Base-by-base conservation (phyloP, 2,888 invertebrate species). In the Aromia moschata region DNA sequence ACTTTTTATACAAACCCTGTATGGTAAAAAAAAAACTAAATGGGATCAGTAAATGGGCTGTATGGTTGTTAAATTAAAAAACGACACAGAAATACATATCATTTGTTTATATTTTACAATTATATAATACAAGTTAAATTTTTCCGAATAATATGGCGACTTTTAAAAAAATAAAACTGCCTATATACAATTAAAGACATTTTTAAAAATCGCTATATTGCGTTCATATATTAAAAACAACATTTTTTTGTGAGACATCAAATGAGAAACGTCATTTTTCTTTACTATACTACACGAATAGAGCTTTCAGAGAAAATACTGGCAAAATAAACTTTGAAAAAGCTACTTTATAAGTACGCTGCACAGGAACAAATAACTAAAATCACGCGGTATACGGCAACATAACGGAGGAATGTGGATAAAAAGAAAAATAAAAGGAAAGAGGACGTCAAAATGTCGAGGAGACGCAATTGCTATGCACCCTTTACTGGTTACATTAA, bases 101-200 rank as follows among this genome's bases (percentile, higher is more conserved):
- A 74, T 70, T 74, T 75, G 77, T 78, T 79, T 78, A 79, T 79
- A 79, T 77, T 75, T 78, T 78, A 78, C 77, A 79, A 71, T 77
- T 73, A 78, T 79, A 77, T 77, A 75, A 70, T 78, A 78, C 78
- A 78, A 72, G 74, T 72, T 74, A 67, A 69, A 70, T 55, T 55
- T n/a, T 59, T 56, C 56, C 58, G 58, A 58, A 53, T 47, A 49
- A 68, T 53, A 58, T 56, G 51, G 62, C 70, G 69, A 70, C 64
- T 70, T 67, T 68, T 66, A 69, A 70, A 72, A 66, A 63, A 54
- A 63, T 62, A 61, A 60, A 66, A 67, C 58, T 63, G 59, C 40
- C 55, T 58, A 65, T 65, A 59, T 63, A 68, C 61, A 63, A 66
- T 65, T 65, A 56, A 61, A 60, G 65, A 52, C 30, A 36, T 67